These are phyloP conservation scores for Proales similis DNA, from an alignment of 1,140 invertebrate species.

Conservation along the genomic window DNA sequence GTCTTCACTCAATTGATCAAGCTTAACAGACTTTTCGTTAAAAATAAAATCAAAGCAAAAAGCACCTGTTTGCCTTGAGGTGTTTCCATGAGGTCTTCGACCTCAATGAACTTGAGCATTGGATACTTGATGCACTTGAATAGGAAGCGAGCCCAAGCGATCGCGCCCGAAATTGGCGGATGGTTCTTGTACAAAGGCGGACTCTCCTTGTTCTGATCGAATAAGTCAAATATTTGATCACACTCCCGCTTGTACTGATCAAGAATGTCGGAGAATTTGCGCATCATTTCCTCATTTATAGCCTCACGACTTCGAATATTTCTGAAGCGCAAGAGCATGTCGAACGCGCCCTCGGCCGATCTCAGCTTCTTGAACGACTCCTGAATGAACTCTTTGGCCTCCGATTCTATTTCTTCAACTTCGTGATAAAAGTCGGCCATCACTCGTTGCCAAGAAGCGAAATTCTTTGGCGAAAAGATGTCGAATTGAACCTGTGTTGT, in stretches of 20 bases:
- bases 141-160: constrained; percentile 71
- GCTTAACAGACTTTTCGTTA: background rate
- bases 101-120: constrained; percentile 66
- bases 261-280: constrained; percentile 76
- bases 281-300: constrained; percentile 64
- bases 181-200: constrained; percentile 69
- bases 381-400: constrained; percentile 74
- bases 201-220: constrained; percentile 60
- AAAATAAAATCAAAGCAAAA: background rate
- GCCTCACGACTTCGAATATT: constrained; percentile 65
- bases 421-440: constrained; percentile 68
- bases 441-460: constrained; percentile 72
- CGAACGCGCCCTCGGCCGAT: constrained; percentile 69
- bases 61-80: constrained; percentile 61
- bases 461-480: constrained; percentile 66
- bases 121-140: constrained; percentile 69
- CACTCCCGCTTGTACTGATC: constrained; percentile 74
- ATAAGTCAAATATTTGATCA: constrained; percentile 50
- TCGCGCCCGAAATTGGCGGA: constrained; percentile 68
- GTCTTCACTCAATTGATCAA: constrained; percentile 54
- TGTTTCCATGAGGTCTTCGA: constrained; percentile 66
- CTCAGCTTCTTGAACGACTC: constrained; percentile 71
- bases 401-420: constrained; percentile 66
- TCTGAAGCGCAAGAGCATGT: constrained; percentile 70
- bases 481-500: constrained; percentile 66